A percentile compares a stretch with the other conserved stretches of the same genome.
Conservation (phyloP, 2,797 vertebrate genomes). For the Darevskia nairensis region DNA sequence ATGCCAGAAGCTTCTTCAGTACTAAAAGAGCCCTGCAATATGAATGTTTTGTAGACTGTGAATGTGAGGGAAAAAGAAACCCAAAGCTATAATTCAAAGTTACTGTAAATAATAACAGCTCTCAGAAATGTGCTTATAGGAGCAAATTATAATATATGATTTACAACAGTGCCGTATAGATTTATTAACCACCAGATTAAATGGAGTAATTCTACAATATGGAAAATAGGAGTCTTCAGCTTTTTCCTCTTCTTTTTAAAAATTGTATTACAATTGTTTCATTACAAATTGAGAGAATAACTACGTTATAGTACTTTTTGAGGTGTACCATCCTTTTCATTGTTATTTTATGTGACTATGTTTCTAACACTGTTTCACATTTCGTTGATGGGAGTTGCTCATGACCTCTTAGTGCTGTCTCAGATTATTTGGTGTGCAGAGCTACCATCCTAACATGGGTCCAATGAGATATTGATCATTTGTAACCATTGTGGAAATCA, state of each 20-base stretch:
- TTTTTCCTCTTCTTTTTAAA: not conserved
- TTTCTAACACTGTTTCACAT: too few relatives aligned
- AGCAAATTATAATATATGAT: slow-evolving; percentile 6
- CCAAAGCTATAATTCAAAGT: slow-evolving; percentile 13
- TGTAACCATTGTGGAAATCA: not conserved
- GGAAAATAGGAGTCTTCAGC: not conserved
- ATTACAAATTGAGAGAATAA: not conserved
- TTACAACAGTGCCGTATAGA: not conserved
- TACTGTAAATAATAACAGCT: slow-evolving; percentile 17
- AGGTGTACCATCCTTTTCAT: not conserved
- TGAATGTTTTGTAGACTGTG: not conserved
- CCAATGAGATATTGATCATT: not conserved
- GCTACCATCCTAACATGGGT: not conserved
- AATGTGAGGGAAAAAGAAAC: not conserved
- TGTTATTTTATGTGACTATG: not conserved
- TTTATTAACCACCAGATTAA: not conserved
- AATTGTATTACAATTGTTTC: not conserved
- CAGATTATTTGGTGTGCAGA: not conserved
- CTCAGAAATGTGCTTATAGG: slow-evolving; percentile 15
- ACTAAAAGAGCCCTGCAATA: not conserved
- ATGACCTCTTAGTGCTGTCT: not conserved
- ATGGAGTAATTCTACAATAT: not conserved
- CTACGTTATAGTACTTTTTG: not conserved
- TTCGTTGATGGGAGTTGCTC: not conserved
- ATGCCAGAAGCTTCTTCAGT: slow-evolving; percentile 4